Base-by-base conservation (phyloP, 1,140 invertebrate genomes). In the Leptoteleia sp. region DNA sequence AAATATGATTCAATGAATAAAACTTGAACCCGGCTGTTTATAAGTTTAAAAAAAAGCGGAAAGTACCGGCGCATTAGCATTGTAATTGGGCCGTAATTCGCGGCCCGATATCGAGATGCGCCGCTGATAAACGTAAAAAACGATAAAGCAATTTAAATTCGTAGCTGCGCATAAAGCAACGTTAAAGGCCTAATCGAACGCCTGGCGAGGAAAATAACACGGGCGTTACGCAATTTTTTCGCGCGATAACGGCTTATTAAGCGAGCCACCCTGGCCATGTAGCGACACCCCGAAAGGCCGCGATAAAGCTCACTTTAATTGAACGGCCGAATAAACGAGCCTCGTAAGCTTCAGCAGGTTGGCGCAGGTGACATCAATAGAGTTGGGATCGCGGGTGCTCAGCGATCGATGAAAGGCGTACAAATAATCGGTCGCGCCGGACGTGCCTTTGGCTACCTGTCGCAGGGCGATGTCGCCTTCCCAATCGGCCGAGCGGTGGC, bases 401-500 rank as follows among this genome's bases (percentile, higher is more conserved):
- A 48, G 50, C 57, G 57, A 68, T 80, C 73, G 73, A 73, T 64
- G 62, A 80, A 76, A 80, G 78, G 61, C 71, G 64, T 79, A 79
- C 43, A 67, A 80, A 77, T 57, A 77, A 73, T 80, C 62, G 48
- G 27, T 40, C 48, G 55, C 50, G 48, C 35, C 16, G 48, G 45
- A 78, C 57, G 62, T 79, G 64, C 47, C 64, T 68, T 59, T 38
- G 64, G 68, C 73, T 76, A 77, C 79, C 79, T 80, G 79, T 80
- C 73, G 73, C 57, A 19, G 38, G 35, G 38, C 67, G 67, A 76
- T 76, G 78, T 68, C 67, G 73, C 72, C 29, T 67, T 71, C 19
- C 33, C 45, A 50, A 64, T 68, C 64, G 62, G 54, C 50, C 4
- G 65, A 70, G 25, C 64, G 42, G 48, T 43, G 59, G 64, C 61